Base-by-base conservation (phyloP, 1,140 invertebrate genomes). In the Sinella curviseta region DNA sequence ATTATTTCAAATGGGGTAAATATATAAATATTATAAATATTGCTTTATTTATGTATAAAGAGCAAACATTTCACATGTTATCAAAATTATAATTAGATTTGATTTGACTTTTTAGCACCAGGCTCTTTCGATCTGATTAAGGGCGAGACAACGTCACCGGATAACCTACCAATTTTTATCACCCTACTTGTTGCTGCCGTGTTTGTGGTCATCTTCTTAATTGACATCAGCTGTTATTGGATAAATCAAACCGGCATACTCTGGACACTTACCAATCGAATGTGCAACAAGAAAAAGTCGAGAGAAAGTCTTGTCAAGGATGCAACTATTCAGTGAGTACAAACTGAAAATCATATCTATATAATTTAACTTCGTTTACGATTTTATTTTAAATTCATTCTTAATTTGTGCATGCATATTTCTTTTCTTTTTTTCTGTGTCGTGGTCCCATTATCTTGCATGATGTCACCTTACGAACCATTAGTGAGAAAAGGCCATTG, bases 281-380 rank as follows among this genome's bases (percentile, higher is more conserved):
- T 70, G 65, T 70, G 65, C 31, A 70, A 70, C 30, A 70, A 70
- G 31, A 70, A 70, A n/a, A 70, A 70, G 31, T 70, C 65, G 28
- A 70, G 65, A 33, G 65, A 70, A 24, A 17, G 8, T 31, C 65
- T 70, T 31, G 65, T 70, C 3, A 70, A 70, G 31, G 65, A 70
- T 31, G 65, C 26, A 70, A 33, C 65, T 17, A 70, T 70, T 70
- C 65, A 70, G 65, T 70, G 31, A 70, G 65, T 70, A n/a, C 39
- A 48, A 48, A 8, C n/a, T n/a, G n/a, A n/a, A n/a, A n/a, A n/a
- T n/a, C n/a, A 48, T 48, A 48, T n/a, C n/a, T n/a, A n/a, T n/a
- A n/a, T n/a, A 60, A 60, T 8, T 26, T 60, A 8, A 65, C 57
- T 65, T 65, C 8, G 16, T 4, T 65, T 65, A 17, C 16, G 24